phyloP scores from a whole-genome alignment of 2,113 vertebrate species.

The Phylloscopus trochiloides region DNA sequence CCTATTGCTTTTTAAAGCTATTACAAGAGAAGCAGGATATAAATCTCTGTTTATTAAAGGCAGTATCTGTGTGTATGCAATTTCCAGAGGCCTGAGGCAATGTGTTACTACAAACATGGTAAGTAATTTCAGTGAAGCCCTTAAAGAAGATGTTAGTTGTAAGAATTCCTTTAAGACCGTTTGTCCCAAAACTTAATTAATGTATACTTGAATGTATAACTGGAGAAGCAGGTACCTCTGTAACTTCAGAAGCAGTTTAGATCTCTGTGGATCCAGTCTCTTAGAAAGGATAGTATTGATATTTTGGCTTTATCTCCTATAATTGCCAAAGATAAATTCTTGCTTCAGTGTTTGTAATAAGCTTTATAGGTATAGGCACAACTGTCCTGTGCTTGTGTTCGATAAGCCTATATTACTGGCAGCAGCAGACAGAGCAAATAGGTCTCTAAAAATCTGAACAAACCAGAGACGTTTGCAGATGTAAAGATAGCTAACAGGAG shows the following conservation, averaged over 20 bases:
- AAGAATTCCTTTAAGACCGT: background rate
- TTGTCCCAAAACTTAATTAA: background rate
- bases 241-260: background rate
- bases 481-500: background rate
- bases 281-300: background rate
- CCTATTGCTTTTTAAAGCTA: background rate
- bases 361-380: background rate
- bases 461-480: background rate
- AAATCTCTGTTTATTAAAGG: background rate
- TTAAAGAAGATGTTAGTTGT: background rate
- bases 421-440: background rate
- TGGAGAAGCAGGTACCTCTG: background rate
- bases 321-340: background rate
- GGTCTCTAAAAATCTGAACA: background rate
- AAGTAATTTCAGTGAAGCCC: background rate
- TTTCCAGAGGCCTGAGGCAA: background rate
- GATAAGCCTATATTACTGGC: background rate
- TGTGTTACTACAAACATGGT: background rate
- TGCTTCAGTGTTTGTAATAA: background rate
- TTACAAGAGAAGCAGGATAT: background rate
- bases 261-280: background rate
- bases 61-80: background rate
- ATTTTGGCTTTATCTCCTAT: background rate
- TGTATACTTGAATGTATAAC: background rate
- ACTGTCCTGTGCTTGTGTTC: background rate